Percentiles rank a stretch among this genome's conserved stretches.
Evolutionary conservation across 2,113 vertebrate species (phyloP).

Genomic region (Alexandromys fortis): DNA sequence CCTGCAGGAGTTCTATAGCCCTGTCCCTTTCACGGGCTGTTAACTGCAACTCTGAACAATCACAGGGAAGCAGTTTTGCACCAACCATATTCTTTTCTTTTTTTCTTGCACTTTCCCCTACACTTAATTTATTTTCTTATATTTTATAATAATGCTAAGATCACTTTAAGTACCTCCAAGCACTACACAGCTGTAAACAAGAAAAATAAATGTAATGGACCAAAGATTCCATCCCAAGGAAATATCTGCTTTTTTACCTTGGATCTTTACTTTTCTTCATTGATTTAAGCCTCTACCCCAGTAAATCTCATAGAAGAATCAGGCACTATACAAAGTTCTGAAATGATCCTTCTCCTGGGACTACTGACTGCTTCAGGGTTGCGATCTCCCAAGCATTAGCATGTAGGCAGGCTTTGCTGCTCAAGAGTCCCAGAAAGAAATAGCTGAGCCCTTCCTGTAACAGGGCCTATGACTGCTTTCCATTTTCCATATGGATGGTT

Average conservation of each 20-base stretch:
- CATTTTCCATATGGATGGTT: neutral
- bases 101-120: neutral
- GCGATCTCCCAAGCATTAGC: neutral
- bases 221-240: conserved; percentile 36
- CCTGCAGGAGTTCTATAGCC: neutral
- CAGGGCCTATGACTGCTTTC: neutral
- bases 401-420: neutral
- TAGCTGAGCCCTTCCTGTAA: neutral
- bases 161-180: conserved; percentile 30
- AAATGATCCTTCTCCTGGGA: neutral
- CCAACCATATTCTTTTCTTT: conserved; percentile 20
- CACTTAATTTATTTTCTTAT: conserved; percentile 60
- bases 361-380: neutral
- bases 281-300: neutral
- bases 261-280: neutral
- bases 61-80: neutral
- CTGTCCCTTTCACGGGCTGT: neutral
- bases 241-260: conserved; percentile 37
- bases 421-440: neutral
- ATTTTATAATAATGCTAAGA: conserved; percentile 7
- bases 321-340: neutral
- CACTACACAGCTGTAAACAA: neutral
- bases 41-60: neutral
- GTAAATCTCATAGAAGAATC: conserved; percentile 21
- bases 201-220: neutral